phyloP scores from a whole-genome alignment of 2,113 vertebrate genomes.

The Cochlearius cochlearius region DNA sequence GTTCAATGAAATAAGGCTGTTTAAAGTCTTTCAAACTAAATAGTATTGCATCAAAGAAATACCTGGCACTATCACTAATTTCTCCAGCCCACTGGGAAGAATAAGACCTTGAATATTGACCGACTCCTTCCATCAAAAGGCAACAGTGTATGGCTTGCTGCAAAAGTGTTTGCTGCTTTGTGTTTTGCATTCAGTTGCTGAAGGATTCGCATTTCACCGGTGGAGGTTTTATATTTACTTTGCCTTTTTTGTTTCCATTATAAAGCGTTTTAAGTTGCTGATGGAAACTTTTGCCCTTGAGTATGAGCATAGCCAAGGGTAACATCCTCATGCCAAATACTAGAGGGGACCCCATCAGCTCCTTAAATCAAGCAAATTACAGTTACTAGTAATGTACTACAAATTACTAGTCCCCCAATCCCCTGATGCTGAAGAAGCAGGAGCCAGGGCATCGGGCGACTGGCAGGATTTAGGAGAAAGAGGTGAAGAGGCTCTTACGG shows the following conservation, averaged over 20 bases:
- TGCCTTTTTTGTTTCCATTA: constrained; percentile 1
- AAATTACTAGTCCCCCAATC: neutral
- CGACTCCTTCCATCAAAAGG: neutral
- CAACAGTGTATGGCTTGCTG: neutral
- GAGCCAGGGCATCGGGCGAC: neutral
- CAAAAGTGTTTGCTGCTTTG: neutral
- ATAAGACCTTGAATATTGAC: neutral
- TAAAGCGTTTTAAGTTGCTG: neutral
- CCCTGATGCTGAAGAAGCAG: neutral
- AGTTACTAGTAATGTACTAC: neutral
- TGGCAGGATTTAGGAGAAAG: neutral
- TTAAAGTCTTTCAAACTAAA: neutral
- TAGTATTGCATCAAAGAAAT: neutral
- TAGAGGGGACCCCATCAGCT: neutral
- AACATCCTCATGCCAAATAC: constrained; percentile 38
- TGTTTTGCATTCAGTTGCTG: neutral
- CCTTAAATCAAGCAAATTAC: constrained; percentile 2
- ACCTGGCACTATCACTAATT: neutral
- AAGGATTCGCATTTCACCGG: neutral
- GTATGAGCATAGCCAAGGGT: constrained; percentile 9
- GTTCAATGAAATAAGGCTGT: neutral
- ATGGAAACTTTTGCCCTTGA: constrained; percentile 27
- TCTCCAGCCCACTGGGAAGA: neutral
- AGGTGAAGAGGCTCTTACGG: neutral
- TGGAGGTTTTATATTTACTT: neutral